phyloP scores from a whole-genome alignment of 2,888 invertebrate species.

The Mesochorus sp. region DNA sequence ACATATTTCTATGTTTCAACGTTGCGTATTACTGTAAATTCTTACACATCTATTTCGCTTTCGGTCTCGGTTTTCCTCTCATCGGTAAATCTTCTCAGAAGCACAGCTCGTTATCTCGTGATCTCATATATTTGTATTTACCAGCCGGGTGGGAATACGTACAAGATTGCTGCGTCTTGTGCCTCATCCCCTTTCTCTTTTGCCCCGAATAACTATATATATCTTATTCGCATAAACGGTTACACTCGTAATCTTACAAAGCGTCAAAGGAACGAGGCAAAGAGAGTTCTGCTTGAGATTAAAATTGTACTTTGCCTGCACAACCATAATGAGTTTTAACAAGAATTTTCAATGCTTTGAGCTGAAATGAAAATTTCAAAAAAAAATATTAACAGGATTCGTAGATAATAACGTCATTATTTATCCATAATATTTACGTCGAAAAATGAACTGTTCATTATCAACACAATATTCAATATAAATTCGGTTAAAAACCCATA shows the following conservation, averaged over 20 bases:
- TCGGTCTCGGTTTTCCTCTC: slow-evolving; percentile 48
- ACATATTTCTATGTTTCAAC: neutral
- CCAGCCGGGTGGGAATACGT: slow-evolving; percentile 56
- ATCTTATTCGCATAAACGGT: slow-evolving; percentile 23
- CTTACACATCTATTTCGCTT: neutral
- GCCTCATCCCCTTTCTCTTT: no score
- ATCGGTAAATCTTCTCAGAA: slow-evolving; percentile 2
- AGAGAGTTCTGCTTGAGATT: neutral
- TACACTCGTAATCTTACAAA: slow-evolving; percentile 8
- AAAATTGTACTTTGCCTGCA: no score
- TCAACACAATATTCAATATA: no score
- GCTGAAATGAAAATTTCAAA: no score
- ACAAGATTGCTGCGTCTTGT: slow-evolving; percentile 6
- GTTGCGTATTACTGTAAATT: neutral
- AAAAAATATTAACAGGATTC: no score
- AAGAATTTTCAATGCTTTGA: no score
- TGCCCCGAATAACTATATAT: slow-evolving; percentile 30
- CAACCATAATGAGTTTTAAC: no score
- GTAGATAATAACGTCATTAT: no score
- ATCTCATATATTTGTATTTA: slow-evolving; percentile 67
- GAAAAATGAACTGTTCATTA: no score
- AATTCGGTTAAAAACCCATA: no score
- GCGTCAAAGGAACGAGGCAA: slow-evolving; percentile 39
- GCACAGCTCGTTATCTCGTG: slow-evolving; percentile 25
- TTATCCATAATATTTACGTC: no score